A percentile compares a stretch with the other conserved stretches of the same genome.
Conservation (phyloP, 2,888 invertebrate genomes). For the Gibbula magus region DNA sequence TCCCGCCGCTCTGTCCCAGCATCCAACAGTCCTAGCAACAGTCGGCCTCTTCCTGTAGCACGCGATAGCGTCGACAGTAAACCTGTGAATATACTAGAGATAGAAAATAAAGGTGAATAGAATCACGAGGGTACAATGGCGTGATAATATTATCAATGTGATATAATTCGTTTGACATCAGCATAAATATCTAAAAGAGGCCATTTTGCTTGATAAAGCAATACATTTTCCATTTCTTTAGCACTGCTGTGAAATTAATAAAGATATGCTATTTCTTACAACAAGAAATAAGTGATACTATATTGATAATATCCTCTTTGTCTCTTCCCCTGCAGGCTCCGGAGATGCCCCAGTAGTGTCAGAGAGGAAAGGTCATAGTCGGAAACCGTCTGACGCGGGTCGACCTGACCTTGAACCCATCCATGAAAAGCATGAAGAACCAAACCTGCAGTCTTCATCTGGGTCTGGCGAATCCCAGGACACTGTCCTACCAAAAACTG, state of each 20-base stretch:
- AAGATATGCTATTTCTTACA: too few species aligned
- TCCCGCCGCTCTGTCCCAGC: slow-evolving; percentile 38
- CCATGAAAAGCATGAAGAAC: slow-evolving; percentile 34
- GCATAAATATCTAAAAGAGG: too few species aligned
- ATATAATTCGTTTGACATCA: too few species aligned
- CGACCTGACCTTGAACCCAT: slow-evolving; percentile 56
- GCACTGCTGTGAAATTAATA: too few species aligned
- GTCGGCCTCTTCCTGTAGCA: neutral
- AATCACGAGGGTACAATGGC: too few species aligned
- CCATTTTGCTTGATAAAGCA: too few species aligned
- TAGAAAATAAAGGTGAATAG: neutral
- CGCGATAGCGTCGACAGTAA: neutral
- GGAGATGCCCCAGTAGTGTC: slow-evolving; percentile 26
- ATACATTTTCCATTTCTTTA: too few species aligned
- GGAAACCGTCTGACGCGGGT: slow-evolving; percentile 47
- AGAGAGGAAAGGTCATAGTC: slow-evolving; percentile 35
- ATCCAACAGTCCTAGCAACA: neutral
- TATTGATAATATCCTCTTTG: too few species aligned
- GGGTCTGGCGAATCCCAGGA: neutral
- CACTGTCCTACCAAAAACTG: neutral
- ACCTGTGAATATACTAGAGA: neutral
- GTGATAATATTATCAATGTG: too few species aligned
- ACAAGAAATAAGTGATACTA: too few species aligned
- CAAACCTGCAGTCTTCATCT: neutral
- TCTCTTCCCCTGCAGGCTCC: neutral